Evolutionary conservation across 2,888 invertebrate species (phyloP), one percentile per base, ranked within the genome.

Genomic region (Anoplius nigerrimus): DNA sequence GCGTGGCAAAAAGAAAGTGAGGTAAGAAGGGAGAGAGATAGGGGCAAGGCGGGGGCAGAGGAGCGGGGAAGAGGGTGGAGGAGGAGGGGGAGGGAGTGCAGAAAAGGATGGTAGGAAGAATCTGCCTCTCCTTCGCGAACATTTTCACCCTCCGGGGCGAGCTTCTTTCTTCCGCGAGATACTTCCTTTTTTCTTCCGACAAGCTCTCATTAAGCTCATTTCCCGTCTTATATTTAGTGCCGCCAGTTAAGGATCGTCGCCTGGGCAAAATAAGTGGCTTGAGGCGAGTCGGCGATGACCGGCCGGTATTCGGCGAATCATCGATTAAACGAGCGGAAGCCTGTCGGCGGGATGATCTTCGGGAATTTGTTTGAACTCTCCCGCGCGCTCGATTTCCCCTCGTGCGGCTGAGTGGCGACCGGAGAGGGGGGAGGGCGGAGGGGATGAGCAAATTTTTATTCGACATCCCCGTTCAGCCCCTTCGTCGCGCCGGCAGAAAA

Each of bases 141-240:
- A 71, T 81, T 84, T 75, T 79, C 71, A 66, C 68, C 71, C 78
- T 72, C 69, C 48, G 62, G n/a, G n/a, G 76, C 74, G 74, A 79
- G 78, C 77, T 79, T 82, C 72, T 76, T 68, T 69, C 71, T 66
- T 69, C n/a, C 63, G 45, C 54, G 58, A 76, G 68, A 63, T 72
- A n/a, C n/a, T n/a, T n/a, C n/a, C n/a, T 79, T 76, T 78, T 72
- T 68, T 53, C 69, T 64, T 66, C 66, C 66, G 79, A 79, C 78
- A 74, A 80, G 76, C 77, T 76, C 83, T 83, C 83, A 80, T 83
- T 83, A 82, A 84, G 84, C 83, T 85, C 83, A 76, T 84, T 84
- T 82, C 70, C 78, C 74, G 76, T 75, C 83, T 79, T 76, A 83
- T 80, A 80, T 80, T 74, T 76, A 83, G 82, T 78, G 80, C 76